Base-by-base conservation (phyloP, 1,140 invertebrate species). In the Cydia strobilella region DNA sequence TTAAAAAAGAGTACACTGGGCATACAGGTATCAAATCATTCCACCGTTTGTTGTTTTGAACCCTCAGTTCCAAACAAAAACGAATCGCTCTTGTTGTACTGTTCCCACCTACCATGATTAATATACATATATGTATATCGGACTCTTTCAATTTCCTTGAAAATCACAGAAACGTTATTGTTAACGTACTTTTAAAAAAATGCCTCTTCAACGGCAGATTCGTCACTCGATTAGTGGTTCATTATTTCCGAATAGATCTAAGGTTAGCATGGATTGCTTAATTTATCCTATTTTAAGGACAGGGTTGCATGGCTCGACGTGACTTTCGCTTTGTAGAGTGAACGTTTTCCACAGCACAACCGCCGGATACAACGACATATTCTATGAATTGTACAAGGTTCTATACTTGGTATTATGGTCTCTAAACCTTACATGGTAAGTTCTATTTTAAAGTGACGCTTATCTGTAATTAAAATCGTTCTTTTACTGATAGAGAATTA, bases 281-380 rank as follows among this genome's bases (percentile, higher is more conserved):
- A 73, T 20, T 59, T 54, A 54, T 54, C 0, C 23, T 77, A 79
- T 79, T 75, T 20, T 75, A 76, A 74, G 76, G 76, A 66, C 72
- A 74, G 76, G 80, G 73, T 80, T 81, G 83, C 83, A 85, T 85
- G 83, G 75, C 73, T 77, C 79, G 74, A 72, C 18, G 54, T 59
- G 54, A 23, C 72, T 73, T 71, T 74, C 20, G 72, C 51, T 48
- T 78, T 42, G 74, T 45, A 63, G 77, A 77, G 54, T 66, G 63
- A 71, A 79, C 76, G 82, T 87, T 90, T 90, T 90, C 90, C 87
- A 87, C 75, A 88, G 83, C 90, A 91, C 87, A 86, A 79, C 79
- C 81, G 66, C 73, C 82, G 85, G 84, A 86, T 84, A 82, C 82
- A 76, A 74, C 73, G 76, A 76, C 80, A 81, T 18, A 69, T 69